Evolutionary conservation across 2,888 invertebrate genomes (phyloP).

Genomic region (Ferrisia virgata): DNA sequence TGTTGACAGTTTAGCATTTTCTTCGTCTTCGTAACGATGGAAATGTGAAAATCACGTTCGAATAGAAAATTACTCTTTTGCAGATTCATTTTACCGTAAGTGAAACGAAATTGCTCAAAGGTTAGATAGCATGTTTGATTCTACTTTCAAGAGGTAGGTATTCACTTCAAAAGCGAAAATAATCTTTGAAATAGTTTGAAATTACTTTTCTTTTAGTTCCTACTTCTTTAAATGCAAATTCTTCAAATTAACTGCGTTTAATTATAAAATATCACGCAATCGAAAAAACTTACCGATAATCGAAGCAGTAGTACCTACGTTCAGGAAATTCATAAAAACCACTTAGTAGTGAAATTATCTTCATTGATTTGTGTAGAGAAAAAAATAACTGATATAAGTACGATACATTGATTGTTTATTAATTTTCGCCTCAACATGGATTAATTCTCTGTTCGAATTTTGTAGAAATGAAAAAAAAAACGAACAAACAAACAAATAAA

Average conservation of each 20-base stretch:
- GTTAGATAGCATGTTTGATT: slow-evolving; percentile 17
- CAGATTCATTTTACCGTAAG: slow-evolving; percentile 5
- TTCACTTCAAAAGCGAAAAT: neutral
- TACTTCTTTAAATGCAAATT: neutral
- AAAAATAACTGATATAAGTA: neutral
- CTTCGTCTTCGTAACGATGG: neutral
- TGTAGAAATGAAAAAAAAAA: too few species aligned
- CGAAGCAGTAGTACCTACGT: neutral
- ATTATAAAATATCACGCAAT: slow-evolving; percentile 5
- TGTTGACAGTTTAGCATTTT: neutral
- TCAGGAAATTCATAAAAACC: neutral
- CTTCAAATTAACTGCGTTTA: neutral
- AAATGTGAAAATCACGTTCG: slow-evolving; percentile 9
- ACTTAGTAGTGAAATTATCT: neutral
- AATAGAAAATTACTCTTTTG: neutral
- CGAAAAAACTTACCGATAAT: neutral
- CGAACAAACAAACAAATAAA: too few species aligned
- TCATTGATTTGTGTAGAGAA: neutral
- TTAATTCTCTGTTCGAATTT: too few species aligned
- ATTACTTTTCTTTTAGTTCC: neutral
- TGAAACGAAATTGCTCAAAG: slow-evolving; percentile 17
- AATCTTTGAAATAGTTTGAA: neutral
- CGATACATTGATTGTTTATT: neutral
- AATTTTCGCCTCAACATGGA: neutral
- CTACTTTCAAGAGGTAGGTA: neutral